Base-by-base conservation (phyloP, 2,113 vertebrate genomes). In the Chloropsis cyanopogon region DNA sequence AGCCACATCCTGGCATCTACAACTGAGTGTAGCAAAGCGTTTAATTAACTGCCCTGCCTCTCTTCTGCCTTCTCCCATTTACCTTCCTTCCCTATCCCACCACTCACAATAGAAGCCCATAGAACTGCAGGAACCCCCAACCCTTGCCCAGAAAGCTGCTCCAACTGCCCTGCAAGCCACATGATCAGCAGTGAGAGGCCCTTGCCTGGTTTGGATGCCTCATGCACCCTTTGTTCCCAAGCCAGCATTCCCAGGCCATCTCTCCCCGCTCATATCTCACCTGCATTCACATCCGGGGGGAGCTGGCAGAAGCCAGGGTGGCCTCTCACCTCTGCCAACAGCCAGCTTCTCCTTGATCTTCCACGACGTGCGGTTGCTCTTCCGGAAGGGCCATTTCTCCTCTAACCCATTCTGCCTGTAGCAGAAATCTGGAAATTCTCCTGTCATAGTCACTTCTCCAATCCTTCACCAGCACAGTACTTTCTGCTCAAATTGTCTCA, bases 141-240 rank as follows among this genome's bases (percentile, higher is more conserved):
- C 4, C 11, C 29, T 26, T 4, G 0, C 25, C 79, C 59, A 59
- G 49, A 72, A 92, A 64, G 10, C 54, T 84, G 44, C 42, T 52
- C 24, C 60, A 47, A 3, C 20, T 12, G 19, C n/a, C 16, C 37
- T 6, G 3, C 5, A 11, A 11, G 42, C 8, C 42, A 16, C 35
- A 12, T 0, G 0, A 26, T 26, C 0, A 0, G 35, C 2, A 3
- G 13, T 3, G 42, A 33, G 49, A 68, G 35, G 15, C 24, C 26
- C 22, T 17, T 52, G 64, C 49, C 53, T 41, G 41, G 14, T 9
- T 83, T 3, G 2, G 54, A 31, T 66, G 25, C 19, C 8, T 14
- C 0, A 0, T 22, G 21, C 35, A 68, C 18, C 39, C n/a, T 61
- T 78, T 46, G 12, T 15, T 86, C 50, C 72, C 2, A 1, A 31